These are phyloP conservation scores for Psephotus haematonotus DNA, from an alignment of 2,113 vertebrate genomes.

Conservation along the genomic window DNA sequence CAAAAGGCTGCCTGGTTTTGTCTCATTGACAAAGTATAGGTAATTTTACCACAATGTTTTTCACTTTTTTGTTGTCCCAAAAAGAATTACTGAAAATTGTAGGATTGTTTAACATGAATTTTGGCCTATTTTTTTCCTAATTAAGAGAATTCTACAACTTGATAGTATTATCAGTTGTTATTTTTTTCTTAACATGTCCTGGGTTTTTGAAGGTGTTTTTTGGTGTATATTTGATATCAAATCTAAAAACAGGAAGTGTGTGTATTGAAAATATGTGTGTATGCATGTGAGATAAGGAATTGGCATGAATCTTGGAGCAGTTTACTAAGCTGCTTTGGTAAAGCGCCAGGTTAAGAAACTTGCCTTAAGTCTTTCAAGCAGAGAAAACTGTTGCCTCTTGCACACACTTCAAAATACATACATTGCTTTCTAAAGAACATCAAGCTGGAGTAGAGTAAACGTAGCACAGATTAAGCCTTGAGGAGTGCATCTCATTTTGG, in stretches of 20 bases:
- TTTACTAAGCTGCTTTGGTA: not conserved
- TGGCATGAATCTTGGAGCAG: not conserved
- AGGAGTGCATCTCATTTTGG: constrained; percentile 57
- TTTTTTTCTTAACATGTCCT: not conserved
- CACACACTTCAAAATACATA: not conserved
- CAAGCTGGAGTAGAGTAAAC: not conserved
- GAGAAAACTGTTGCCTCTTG: not conserved
- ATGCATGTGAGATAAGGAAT: not conserved
- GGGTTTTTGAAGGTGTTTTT: not conserved
- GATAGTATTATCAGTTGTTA: not conserved
- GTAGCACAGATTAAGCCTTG: constrained; percentile 22
- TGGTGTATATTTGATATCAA: not conserved
- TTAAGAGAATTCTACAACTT: not conserved
- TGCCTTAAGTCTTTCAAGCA: not conserved
- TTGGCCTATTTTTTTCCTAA: not conserved
- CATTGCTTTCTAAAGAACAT: not conserved
- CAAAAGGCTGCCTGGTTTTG: not conserved
- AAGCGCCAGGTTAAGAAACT: not conserved
- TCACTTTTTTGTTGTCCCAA: not conserved
- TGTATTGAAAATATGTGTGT: not conserved
- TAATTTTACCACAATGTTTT: not conserved
- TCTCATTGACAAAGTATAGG: not conserved
- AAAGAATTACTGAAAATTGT: not conserved
- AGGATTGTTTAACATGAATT: not conserved
- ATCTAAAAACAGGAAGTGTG: not conserved